phyloP scores from a whole-genome alignment of 2,797 vertebrate species.

The Enteromius trimaculatus region DNA sequence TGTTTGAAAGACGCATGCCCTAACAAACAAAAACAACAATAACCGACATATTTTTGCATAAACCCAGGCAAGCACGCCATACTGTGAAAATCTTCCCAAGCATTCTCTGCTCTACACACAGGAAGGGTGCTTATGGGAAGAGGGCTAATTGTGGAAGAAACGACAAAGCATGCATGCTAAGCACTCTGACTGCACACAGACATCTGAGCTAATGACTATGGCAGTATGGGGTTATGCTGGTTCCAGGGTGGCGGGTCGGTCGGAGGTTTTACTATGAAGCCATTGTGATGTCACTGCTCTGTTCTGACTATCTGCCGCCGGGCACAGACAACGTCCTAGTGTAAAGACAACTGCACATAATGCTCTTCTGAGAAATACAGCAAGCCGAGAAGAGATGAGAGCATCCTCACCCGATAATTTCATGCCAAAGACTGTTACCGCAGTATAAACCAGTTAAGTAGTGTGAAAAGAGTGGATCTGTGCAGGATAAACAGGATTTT shows the following conservation, averaged over 20 bases:
- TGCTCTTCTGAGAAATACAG: constrained; percentile 39
- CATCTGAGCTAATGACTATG: constrained; percentile 46
- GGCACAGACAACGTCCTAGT: constrained; percentile 22
- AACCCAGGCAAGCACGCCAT: not conserved
- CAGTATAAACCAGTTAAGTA: not conserved
- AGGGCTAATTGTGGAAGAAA: constrained; percentile 45
- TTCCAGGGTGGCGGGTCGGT: constrained; percentile 50
- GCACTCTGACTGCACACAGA: constrained; percentile 26
- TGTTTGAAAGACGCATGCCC: not conserved
- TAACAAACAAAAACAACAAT: not conserved
- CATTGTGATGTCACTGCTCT: constrained; percentile 49
- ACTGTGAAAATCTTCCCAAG: constrained; percentile 36
- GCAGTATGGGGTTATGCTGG: constrained; percentile 53
- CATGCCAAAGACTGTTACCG: constrained; percentile 9
- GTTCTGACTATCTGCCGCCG: constrained; percentile 34
- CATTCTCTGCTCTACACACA: not conserved
- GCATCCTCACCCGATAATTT: constrained; percentile 7
- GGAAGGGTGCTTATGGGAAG: constrained; percentile 32
- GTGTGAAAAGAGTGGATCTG: constrained; percentile 17
- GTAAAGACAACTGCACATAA: constrained; percentile 45
- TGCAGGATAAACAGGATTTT: constrained; percentile 8
- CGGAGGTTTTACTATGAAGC: constrained; percentile 36
- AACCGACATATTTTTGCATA: not conserved
- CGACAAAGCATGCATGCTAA: constrained; percentile 38
- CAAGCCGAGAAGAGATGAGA: constrained; percentile 31